Base-by-base conservation (phyloP, 2,888 invertebrate genomes). In the Dicyrtoma fusca region DNA sequence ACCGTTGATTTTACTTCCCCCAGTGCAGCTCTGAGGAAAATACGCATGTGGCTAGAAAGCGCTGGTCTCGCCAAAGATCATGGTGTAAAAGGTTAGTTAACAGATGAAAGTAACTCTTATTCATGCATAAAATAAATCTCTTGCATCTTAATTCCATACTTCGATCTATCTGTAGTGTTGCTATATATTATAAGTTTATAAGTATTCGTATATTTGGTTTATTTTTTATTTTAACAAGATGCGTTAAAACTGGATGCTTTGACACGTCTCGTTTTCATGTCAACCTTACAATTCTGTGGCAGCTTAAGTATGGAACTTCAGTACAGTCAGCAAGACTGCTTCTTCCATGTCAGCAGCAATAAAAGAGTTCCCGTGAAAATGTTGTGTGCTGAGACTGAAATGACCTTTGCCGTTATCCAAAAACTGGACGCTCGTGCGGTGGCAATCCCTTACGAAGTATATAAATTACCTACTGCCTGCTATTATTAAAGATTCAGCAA, bases 321-420 rank as follows among this genome's bases (percentile, higher is more conserved):
- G 21, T 47, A 23, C 21, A 63, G 45, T 47, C 42, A 23, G 5
- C 63, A 63, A 14, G 63, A 63, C 19, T 34, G 17, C n/a, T 63
- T 63, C n/a, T 85, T 85, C 79, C 77, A 81, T 64, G 13, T 74
- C 17, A 74, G 59, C 13, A 76, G 45, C 3, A 66, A 55, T 17
- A 73, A 77, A n/a, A 42, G 59, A 57, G 75, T 80, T 13, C 74
- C 82, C 53, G 82, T 83, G n/a, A 81, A 84, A 45, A 86, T 85
- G 84, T 85, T 86, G 85, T 72, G 78, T 51, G 80, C 80, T n/a
- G 75, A 77, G 21, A 80, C 79, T 13, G 79, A 82, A 44, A 82
- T 82, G 44, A 74, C 75, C 2, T 82, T 75, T 45, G 79, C 74
- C 5, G 73, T 74, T 19, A 74, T 80, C n/a, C 68, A 74, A n/a